Evolutionary conservation across 2,888 invertebrate genomes (phyloP).

Genomic region (Xestia rhomboidea): DNA sequence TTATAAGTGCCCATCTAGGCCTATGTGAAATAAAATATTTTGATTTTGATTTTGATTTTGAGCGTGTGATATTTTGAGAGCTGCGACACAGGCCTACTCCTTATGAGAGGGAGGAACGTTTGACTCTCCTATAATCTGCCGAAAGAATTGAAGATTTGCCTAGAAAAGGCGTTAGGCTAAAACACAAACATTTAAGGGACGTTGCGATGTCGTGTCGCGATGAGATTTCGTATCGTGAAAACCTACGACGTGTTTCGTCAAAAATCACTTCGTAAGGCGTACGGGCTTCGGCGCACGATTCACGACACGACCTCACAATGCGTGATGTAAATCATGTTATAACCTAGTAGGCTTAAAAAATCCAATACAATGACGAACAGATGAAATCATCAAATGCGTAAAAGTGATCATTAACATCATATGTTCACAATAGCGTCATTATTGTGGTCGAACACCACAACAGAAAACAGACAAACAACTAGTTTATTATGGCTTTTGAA

Average conservation of each 20-base stretch:
- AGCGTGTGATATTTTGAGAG: too few relatives aligned
- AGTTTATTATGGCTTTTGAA: neutral
- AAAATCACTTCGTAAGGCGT: too few relatives aligned
- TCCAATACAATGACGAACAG: neutral
- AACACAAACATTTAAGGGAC: neutral
- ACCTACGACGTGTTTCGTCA: too few relatives aligned
- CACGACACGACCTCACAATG: neutral
- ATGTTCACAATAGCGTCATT: neutral
- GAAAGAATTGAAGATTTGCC: neutral
- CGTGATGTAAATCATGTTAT: neutral
- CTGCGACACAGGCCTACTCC: too few relatives aligned
- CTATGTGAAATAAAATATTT: too few relatives aligned
- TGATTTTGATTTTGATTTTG: too few relatives aligned
- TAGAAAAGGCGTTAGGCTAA: neutral
- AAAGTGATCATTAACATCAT: constrained; percentile 14
- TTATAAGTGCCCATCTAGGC: too few relatives aligned
- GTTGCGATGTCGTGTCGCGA: neutral
- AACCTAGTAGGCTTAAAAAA: neutral
- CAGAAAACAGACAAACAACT: constrained; percentile 8
- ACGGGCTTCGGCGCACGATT: too few relatives aligned
- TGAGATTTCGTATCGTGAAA: neutral
- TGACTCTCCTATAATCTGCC: neutral
- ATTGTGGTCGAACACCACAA: constrained; percentile 13
- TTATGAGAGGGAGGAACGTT: neutral
- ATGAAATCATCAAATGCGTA: constrained; percentile 25